phyloP scores from a whole-genome alignment of 2,113 vertebrate species.

The Ovis aries region DNA sequence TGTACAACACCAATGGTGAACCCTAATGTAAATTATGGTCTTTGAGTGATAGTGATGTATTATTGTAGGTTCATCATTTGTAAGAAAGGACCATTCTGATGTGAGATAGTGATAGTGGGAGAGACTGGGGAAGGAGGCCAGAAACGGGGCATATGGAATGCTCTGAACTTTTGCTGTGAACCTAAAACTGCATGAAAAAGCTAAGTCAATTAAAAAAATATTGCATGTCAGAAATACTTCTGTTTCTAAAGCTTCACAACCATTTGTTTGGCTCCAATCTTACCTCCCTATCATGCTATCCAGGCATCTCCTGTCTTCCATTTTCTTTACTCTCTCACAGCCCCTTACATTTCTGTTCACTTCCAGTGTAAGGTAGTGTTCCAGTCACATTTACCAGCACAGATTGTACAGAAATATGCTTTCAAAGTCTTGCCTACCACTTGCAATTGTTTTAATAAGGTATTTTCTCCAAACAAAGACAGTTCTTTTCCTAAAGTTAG shows the following conservation, averaged over 20 bases:
- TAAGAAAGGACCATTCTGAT: background rate
- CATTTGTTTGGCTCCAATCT: background rate
- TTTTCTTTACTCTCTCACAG: background rate
- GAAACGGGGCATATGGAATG: background rate
- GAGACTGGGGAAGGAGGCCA: background rate
- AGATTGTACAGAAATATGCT: background rate
- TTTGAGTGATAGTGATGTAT: background rate
- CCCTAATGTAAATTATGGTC: background rate
- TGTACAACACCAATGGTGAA: background rate
- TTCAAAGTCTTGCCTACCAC: background rate
- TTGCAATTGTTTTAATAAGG: background rate
- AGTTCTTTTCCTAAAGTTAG: background rate
- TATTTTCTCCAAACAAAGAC: background rate
- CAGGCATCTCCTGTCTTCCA: background rate
- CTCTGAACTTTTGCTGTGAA: background rate
- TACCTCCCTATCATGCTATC: background rate
- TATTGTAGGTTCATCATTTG: background rate
- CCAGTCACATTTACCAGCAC: background rate
- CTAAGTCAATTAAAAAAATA: background rate
- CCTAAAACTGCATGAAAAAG: background rate
- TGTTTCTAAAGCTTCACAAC: background rate
- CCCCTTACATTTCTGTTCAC: background rate
- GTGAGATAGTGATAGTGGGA: background rate
- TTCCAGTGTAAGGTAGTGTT: background rate
- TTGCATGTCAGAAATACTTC: background rate